Evolutionary conservation across 2,888 invertebrate genomes (phyloP), one percentile per base, ranked within the genome.

Genomic region (Charanyca ferruginea): DNA sequence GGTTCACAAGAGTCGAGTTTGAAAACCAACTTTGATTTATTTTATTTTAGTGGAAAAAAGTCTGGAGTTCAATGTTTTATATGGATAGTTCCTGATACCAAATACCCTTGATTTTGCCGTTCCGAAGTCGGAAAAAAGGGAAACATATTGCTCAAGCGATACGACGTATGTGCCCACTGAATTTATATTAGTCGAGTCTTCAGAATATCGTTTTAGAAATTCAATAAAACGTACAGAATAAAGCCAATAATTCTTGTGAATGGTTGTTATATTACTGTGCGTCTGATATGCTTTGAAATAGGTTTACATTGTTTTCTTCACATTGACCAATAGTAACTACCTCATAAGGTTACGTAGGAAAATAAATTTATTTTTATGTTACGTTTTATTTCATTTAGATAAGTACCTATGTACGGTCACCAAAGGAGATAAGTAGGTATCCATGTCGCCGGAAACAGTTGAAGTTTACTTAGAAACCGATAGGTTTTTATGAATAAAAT

Each of bases 211-310:
- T 63, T 32, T 48, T 32, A 45, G 25, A 75, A 59, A 60, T 68
- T 68, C 63, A 68, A 74, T 74, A 66, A 75, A 70, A 67, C 44
- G 65, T 49, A 45, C 35, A 23, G 60, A 66, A 70, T 73, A 60
- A 49, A 35, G 41, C 2, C 45, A 52, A 55, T 52, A 49, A 38
- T 42, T 73, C 57, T 62, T 59, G n/a, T 59, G 16, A 52, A 57
- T 55, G 42, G 52, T 32, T 66, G 7, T 55, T 59, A 28, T 42
- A 23, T 44, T 47, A n/a, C 42, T 1, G 3, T 28, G 13, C 4
- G 16, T 16, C 23, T 52, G 13, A 35, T 32, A 25, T 18, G 9
- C 4, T 51, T 28, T 28, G 23, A 51, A 45, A 55, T 38, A 11
- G 13, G 2, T 28, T 48, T 23, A 20, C 22, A 44, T 38, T 23